phyloP scores from a whole-genome alignment of 1,140 invertebrate genomes.

The Elymnias hypermnestra region DNA sequence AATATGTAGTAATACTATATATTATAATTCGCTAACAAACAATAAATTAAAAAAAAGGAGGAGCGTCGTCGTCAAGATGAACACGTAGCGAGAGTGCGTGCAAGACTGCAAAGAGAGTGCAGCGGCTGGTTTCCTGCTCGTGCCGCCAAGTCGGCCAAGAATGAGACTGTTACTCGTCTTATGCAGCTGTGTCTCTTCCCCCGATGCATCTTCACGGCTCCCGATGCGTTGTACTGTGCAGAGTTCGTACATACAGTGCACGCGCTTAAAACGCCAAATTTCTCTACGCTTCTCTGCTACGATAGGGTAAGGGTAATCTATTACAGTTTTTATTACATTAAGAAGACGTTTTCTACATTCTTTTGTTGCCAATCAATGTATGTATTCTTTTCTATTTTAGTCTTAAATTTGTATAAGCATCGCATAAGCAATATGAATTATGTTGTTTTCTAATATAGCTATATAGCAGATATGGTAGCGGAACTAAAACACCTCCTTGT shows the following conservation, averaged over 20 bases:
- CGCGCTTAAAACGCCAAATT: constrained; percentile 96
- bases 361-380: too few relatives aligned
- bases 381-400: too few relatives aligned
- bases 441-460: too few relatives aligned
- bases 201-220: constrained; percentile 91
- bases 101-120: constrained; percentile 87
- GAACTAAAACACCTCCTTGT: too few relatives aligned
- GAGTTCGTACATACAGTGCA: constrained; percentile 98
- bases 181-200: constrained; percentile 98
- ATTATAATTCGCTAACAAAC: too few relatives aligned
- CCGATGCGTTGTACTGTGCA: constrained; percentile 97
- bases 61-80: constrained; percentile 95
- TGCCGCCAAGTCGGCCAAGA: constrained; percentile 92
- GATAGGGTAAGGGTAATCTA: constrained; percentile 96
- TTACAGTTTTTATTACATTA: too few relatives aligned
- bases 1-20: too few relatives aligned
- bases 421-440: too few relatives aligned
- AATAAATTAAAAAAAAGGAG: constrained; percentile 76
- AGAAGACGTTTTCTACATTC: too few relatives aligned
- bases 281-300: constrained; percentile 97
- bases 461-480: too few relatives aligned
- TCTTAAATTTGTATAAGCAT: too few relatives aligned
- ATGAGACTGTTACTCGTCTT: constrained; percentile 97
- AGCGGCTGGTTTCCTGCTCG: constrained; percentile 94
- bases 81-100: constrained; percentile 89